Percentiles rank a stretch among this genome's conserved stretches.
phyloP scores from a whole-genome alignment of 1,140 invertebrate species.

The Argopecten irradians region DNA sequence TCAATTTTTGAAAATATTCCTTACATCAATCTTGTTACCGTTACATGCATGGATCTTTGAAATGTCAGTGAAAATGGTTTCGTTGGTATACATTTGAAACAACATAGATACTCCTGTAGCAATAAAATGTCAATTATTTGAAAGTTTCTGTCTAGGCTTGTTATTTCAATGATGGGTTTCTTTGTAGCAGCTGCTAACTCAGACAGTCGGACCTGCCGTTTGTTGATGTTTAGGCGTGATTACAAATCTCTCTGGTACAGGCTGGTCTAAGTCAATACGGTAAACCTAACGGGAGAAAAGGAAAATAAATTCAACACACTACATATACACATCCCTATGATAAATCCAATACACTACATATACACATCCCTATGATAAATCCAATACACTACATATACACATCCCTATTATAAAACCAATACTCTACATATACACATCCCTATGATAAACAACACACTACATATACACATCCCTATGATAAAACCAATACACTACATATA shows the following conservation, averaged over 20 bases:
- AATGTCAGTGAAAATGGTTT: not conserved
- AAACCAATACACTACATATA: too few species aligned
- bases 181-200: not conserved
- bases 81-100: not conserved
- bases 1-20: not conserved
- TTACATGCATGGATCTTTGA: not conserved
- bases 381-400: too few species aligned
- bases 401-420: too few species aligned
- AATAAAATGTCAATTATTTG: conserved; percentile 18
- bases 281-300: not conserved
- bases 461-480: too few species aligned
- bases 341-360: too few species aligned
- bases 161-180: not conserved
- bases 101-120: not conserved
- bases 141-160: not conserved
- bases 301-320: not conserved
- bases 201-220: not conserved
- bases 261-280: not conserved
- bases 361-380: too few species aligned
- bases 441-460: too few species aligned
- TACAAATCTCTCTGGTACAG: not conserved
- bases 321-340: too few species aligned
- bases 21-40: not conserved
- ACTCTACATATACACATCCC: too few species aligned
- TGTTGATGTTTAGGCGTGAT: not conserved